Evolutionary conservation across 2,113 vertebrate genomes (phyloP).

Genomic region (Diglossa brunneiventris): DNA sequence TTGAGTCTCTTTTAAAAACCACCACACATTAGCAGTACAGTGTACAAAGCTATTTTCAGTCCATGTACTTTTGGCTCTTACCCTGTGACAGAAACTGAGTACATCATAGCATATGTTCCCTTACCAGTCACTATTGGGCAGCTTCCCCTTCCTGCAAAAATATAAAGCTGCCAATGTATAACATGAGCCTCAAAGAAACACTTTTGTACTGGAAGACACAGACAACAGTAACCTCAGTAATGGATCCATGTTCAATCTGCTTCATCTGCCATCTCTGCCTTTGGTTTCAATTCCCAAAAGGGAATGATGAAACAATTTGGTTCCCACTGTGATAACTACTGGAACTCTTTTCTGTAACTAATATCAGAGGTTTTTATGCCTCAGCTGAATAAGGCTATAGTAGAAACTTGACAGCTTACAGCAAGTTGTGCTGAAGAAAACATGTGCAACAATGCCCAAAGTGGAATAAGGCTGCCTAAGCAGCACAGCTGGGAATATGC

Average conservation of each 20-base stretch:
- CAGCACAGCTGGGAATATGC: background rate
- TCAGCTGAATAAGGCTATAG: background rate
- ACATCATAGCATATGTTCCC: background rate
- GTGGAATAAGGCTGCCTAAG: background rate
- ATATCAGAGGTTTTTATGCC: background rate
- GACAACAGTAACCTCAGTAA: background rate
- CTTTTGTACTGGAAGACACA: background rate
- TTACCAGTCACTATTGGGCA: background rate
- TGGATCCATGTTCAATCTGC: background rate
- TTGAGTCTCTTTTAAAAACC: background rate
- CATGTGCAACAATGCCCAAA: accelerated
- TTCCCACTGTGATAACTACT: background rate
- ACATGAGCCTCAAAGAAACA: background rate
- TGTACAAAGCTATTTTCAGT: background rate
- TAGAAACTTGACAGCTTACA: background rate
- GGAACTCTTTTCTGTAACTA: background rate
- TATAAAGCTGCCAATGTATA: background rate
- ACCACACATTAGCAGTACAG: background rate
- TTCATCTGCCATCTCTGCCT: background rate
- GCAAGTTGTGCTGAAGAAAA: background rate
- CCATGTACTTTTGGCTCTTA: background rate
- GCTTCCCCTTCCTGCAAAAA: background rate
- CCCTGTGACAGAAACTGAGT: background rate
- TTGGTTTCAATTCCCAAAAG: background rate
- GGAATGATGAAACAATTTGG: background rate